Base-by-base conservation (phyloP, 1,140 invertebrate genomes). In the Euura lappo region DNA sequence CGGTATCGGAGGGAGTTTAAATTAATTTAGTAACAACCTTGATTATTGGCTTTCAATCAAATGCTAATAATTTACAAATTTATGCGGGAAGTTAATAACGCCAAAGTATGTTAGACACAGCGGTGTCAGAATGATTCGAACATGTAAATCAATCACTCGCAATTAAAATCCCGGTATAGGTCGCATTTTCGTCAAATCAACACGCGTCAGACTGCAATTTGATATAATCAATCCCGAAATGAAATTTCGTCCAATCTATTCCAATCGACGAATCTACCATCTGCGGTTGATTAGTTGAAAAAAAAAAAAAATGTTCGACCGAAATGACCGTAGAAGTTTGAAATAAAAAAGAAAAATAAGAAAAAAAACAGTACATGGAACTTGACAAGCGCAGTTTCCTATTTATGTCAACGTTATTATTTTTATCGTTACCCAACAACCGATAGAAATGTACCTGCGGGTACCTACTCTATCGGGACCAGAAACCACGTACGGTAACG, bases 21-120 rank as follows among this genome's bases (percentile, higher is more conserved):
- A 60, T 60, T 60, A 60, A 60, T 60, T 60, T 60, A 60, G 10
- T 6, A 60, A 60, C 51, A 60, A 60, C 51, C 51, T 11, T 8
- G 51, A 60, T 60, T 60, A 60, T 60, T 60, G 51, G 51, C 3
- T 60, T 60, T 60, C 51, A 60, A 60, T 60, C 51, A 60, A 60
- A 60, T 60, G 51, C 51, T 60, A 60, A 60, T 60, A 60, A 60
- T n/a, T 60, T 6, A 5, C 13, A 60, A 60, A 60, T 60, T 60
- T 60, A 60, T 60, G 51, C 51, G 51, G 28, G 51, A 60, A 60
- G 51, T 5, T 60, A 60, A 60, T 60, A 60, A n/a, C 3, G 51
- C 8, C 8, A 60, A 60, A 60, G 51, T 28, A 28, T 28, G 28
- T 60, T 60, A 60, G 51, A 60, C 10, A 8, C 51, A n/a, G 51